Percentiles rank a stretch among this genome's conserved stretches.
phyloP scores from a whole-genome alignment of 2,797 vertebrate species.

The Potorous gilbertii region DNA sequence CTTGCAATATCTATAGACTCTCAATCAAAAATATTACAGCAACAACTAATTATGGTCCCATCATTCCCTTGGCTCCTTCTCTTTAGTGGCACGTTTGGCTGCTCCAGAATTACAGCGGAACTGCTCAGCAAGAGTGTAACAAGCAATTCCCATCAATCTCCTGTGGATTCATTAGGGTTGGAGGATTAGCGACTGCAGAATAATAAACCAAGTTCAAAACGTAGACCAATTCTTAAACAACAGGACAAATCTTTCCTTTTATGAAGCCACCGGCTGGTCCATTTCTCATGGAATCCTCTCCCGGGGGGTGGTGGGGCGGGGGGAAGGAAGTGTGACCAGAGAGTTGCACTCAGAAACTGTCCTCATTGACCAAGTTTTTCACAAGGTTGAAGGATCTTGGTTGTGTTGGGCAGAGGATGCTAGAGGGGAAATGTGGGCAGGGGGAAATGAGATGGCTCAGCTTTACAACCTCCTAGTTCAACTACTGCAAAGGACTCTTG shows the following conservation, averaged over 20 bases:
- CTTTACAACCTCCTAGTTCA: background rate
- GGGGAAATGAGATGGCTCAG: background rate
- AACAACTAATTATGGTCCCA: constrained; percentile 79
- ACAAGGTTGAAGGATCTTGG: background rate
- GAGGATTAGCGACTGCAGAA: constrained; percentile 69
- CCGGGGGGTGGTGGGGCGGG: background rate
- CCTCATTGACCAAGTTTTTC: background rate
- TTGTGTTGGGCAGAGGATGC: background rate
- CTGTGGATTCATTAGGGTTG: constrained; percentile 67
- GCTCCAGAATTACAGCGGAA: constrained; percentile 26
- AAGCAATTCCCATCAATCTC: constrained; percentile 76
- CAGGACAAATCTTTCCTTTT: constrained; percentile 50
- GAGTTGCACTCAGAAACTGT: background rate
- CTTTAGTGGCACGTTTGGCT: constrained; percentile 73
- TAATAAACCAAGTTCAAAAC: constrained; percentile 59
- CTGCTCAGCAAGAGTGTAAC: constrained; percentile 64
- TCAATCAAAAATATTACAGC: constrained; percentile 82
- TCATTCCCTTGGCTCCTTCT: constrained; percentile 76
- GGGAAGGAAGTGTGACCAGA: background rate
- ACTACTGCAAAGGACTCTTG: background rate
- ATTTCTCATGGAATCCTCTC: constrained; percentile 10
- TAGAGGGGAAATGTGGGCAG: background rate
- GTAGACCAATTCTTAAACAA: constrained; percentile 54
- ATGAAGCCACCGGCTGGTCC: constrained; percentile 4
- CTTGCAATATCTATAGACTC: constrained; percentile 63